Evolutionary conservation across 2,113 vertebrate genomes (phyloP).

Genomic region (Carassius carassius): DNA sequence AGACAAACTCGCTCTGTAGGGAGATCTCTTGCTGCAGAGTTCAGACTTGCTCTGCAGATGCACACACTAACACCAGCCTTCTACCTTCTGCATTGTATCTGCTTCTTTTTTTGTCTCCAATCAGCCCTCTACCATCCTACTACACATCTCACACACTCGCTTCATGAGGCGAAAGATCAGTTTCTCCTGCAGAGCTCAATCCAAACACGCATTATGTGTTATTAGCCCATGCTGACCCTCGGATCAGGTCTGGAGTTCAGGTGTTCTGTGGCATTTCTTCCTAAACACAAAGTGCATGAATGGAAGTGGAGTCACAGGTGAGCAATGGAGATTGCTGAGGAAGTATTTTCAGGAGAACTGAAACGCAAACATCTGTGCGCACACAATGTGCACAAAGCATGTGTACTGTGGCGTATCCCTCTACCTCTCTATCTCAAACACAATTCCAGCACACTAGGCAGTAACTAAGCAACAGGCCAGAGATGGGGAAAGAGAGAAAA

Average conservation of each 20-base stretch:
- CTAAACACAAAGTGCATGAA: constrained; percentile 20
- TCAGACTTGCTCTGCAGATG: neutral
- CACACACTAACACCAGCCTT: neutral
- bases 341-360: constrained; percentile 36
- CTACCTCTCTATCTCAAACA: constrained; percentile 23
- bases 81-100: neutral
- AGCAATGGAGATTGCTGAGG: constrained; percentile 19
- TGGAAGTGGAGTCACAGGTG: constrained; percentile 37
- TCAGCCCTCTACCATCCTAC: neutral
- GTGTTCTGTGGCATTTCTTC: constrained; percentile 23
- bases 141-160: constrained; percentile 20
- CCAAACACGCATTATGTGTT: constrained; percentile 32
- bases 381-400: constrained; percentile 4
- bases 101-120: neutral
- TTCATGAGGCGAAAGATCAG: constrained; percentile 45
- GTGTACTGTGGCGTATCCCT: constrained; percentile 35
- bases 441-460: constrained; percentile 53
- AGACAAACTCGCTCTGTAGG: neutral
- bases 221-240: constrained; percentile 27
- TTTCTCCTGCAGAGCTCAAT: constrained; percentile 34
- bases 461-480: constrained; percentile 58
- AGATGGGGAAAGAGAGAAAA: constrained; percentile 8
- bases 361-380: neutral
- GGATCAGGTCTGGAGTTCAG: constrained; percentile 27
- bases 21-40: neutral